phyloP scores from a whole-genome alignment of 2,113 vertebrate genomes.

The Melanerpes aurifrons region DNA sequence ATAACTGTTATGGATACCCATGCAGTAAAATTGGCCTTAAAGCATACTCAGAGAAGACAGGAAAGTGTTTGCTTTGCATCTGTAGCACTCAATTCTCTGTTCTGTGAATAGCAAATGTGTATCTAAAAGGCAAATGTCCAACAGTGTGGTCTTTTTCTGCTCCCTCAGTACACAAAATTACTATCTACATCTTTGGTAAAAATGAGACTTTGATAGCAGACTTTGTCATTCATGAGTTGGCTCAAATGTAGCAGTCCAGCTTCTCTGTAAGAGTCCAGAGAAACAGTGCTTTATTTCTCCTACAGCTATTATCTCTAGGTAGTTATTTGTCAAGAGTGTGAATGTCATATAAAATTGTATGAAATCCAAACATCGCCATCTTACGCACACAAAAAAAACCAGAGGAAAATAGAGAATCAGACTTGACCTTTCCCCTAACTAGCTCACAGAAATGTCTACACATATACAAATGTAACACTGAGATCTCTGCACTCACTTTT shows the following conservation, averaged over 20 bases:
- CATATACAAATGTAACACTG: not conserved
- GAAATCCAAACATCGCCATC: not conserved
- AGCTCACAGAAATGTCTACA: not conserved
- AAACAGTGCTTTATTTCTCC: not conserved
- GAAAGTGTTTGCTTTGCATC: not conserved
- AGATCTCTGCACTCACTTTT: not conserved
- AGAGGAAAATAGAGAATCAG: not conserved
- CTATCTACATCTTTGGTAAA: not conserved
- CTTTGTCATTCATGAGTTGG: not conserved
- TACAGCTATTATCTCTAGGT: not conserved
- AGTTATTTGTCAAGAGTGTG: not conserved
- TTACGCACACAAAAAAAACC: not conserved
- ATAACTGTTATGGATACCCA: not conserved
- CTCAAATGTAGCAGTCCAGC: not conserved
- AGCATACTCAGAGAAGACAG: not conserved
- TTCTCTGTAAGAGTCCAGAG: not conserved
- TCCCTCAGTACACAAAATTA: conserved; percentile 17
- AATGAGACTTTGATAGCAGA: conserved; percentile 13
- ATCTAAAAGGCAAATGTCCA: conserved; percentile 51
- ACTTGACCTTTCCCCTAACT: not conserved
- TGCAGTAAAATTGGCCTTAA: conserved; percentile 4
- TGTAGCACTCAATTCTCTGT: not conserved
- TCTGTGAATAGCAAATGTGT: not conserved
- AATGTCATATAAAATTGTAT: not conserved
- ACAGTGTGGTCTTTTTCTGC: not conserved